Base-by-base conservation (phyloP, 2,888 invertebrate species). In the Candidula unifasciata region DNA sequence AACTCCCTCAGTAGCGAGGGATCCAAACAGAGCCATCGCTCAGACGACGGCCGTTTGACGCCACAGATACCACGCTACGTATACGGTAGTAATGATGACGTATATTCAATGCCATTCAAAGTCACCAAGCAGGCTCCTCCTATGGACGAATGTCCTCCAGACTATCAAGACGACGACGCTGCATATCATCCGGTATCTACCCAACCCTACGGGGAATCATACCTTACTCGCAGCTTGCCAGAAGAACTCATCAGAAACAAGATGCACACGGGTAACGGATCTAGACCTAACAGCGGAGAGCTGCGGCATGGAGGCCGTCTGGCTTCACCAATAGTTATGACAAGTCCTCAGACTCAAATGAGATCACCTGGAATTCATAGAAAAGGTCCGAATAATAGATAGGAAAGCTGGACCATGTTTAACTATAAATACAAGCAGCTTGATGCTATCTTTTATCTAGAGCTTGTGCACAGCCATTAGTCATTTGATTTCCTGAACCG, bases 1-100 rank as follows among this genome's bases (percentile, higher is more conserved):
- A 87, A 88, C 10, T 89, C 90, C 0, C 83, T 83, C 13, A 86
- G 87, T 82, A 89, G 89, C 84, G 87, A 89, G 76, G 88, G 90
- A 44, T 88, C 89, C 0, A 83, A 87, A 3, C 78, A 85, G 27
- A 89, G 88, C 33, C 82, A 86, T 13, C 83, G 86, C 24, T 83
- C 87, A 21, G 86, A 88, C 16, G 60, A 64, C 21, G 68, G 30
- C 27, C 57, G 54, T 0, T 54, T 86, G 74, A 86, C 87, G 35
- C 30, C 57, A 18, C 52, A 33, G 10, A 24, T 80, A 18, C 52
- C 76, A 10, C 83, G 82, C 76, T 81, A 81, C 60, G 52, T 44
- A 13, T 57, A 44, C 18, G 82, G 68, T 21, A n/a, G 37, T 64
- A 37, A 2, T 57, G 81, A 79, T 37, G 84, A 84, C 13, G 57